Evolutionary conservation across 35 echinoderm and acorn worm species (phyloP), one percentile per base, ranked within the genome.

Genomic region (Apostichopus japonicus): DNA sequence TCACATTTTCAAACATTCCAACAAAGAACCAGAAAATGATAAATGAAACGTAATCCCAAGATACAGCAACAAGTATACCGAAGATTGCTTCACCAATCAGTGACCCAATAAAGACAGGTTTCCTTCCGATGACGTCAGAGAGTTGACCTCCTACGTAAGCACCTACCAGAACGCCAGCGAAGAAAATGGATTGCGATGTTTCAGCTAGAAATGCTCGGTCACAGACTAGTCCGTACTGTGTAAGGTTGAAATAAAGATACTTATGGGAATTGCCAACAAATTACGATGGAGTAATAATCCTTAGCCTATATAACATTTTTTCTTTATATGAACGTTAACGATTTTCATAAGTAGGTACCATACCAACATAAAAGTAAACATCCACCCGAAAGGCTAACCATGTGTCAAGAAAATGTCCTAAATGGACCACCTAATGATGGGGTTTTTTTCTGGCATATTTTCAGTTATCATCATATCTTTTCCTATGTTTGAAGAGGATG

Each of bases 1-100:
- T 93, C 87, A 98, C 97, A 80, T 96, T 90, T 93, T 98, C 94
- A 79, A 96, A 98, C 93, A 98, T 94, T 8, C 95, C 95, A 54
- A 98, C 91, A 6, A 94, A 90, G 84, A 98, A 98, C 91, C 95
- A 96, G 13, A 94, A 58, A 6, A 91, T 80, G n/a, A 88, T 93
- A 76, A 98, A 98, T 16, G 94, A 92, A 4, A 91, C 54, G 76
- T 96, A 98, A 23, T 84, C 91, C 53, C 92, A 87, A 5, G 96
- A 78, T 24, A 98, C 88, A 53, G 65, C 91, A 27, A 93, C 17
- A 0, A 90, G 25, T 13, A 94, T 96, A n/a, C 97, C 97, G 72
- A 89, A 90, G 4, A 94, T 56, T 0, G 63, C 93, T 77, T 96
- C 93, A 5, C 94, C 71, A 4, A 93, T 57, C 6, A 98, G 65